Evolutionary conservation across 2,888 invertebrate genomes (phyloP), one percentile per base, ranked within the genome.

Genomic region (Dynastes grantii): DNA sequence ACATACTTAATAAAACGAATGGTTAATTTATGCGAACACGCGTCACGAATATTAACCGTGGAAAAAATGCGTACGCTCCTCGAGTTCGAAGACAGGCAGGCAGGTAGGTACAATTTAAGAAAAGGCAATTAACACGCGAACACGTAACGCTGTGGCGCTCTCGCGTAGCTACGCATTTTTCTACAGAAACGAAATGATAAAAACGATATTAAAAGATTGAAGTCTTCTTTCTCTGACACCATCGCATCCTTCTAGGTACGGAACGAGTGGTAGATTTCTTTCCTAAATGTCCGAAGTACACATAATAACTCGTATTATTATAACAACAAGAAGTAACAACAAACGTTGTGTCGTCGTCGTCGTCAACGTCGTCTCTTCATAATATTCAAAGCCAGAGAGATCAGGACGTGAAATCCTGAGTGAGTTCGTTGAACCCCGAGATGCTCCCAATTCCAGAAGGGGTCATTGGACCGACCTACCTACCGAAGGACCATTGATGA

Each of bases 361-460:
- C 76, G 79, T 76, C 76, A 75, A 32, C 5, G 32, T 55, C 55
- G 55, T 58, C 55, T 58, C 22, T 22, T 22, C 55, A 58, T 22
- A 58, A 58, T 79, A 79, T 64, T 78, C 79, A 79, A 78, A 81
- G 80, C 67, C 79, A 76, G 78, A 78, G 79, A 80, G 80, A 79
- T 80, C 75, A 78, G 80, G 79, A 80, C 79, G 58, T 73, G 73
- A 73, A 73, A 73, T 73, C 58, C 73, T 73, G 73, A 55, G 73
- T 58, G 76, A 67, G 79, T 81, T 80, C 81, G 77, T 77, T 76
- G 78, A 76, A 82, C 79, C 82, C 55, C 78, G 70, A 76, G 78
- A 71, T 82, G 80, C 79, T 82, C 78, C 82, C 81, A 82, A 82
- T 82, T 81, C 80, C 77, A 65, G 79, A 53, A 58, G 80, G 79